These are phyloP conservation scores for Microctenopoma stevenorrisi DNA, from an alignment of 2,797 vertebrate species.

Conservation along the genomic window DNA sequence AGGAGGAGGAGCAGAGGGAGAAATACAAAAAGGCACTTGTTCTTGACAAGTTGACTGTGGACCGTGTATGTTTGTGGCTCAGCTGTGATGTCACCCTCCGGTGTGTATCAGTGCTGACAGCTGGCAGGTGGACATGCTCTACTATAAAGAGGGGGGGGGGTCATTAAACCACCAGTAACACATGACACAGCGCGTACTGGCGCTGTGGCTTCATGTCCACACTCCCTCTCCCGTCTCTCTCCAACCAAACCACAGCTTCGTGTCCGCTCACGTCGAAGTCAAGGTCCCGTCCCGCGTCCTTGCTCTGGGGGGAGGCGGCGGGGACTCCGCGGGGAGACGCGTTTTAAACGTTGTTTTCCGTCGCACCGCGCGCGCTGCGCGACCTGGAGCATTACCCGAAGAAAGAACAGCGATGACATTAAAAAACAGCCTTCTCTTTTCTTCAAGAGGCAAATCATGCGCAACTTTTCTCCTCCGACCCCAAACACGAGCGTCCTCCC, in stretches of 20 bases:
- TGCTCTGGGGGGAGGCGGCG: conserved; percentile 24
- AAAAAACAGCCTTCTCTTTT: background rate
- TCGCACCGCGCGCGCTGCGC: too few species aligned
- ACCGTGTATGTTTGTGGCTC: conserved; percentile 34
- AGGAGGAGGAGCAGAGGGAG: too few species aligned
- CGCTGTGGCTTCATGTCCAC: background rate
- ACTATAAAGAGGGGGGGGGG: conserved; percentile 11
- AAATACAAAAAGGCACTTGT: too few species aligned
- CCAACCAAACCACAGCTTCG: conserved; percentile 23
- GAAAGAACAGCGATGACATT: conserved; percentile 2
- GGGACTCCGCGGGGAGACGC: background rate
- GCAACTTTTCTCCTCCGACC: conserved; percentile 23
- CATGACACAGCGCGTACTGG: background rate
- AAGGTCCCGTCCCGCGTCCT: conserved; percentile 66
- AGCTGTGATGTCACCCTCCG: conserved; percentile 56
- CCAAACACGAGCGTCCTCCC: conserved; percentile 10
- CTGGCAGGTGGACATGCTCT: conserved; percentile 36
- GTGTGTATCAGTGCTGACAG: conserved; percentile 47
- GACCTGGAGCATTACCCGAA: too few species aligned
- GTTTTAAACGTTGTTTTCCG: conserved; percentile 7
- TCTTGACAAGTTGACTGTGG: too few species aligned
- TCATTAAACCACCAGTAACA: conserved; percentile 16
- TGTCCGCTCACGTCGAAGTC: conserved; percentile 22
- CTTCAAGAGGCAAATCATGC: background rate
- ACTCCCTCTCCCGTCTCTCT: conserved; percentile 11